Conservation (phyloP, 1,140 invertebrate species). For the Neodiprion lecontei region DNA sequence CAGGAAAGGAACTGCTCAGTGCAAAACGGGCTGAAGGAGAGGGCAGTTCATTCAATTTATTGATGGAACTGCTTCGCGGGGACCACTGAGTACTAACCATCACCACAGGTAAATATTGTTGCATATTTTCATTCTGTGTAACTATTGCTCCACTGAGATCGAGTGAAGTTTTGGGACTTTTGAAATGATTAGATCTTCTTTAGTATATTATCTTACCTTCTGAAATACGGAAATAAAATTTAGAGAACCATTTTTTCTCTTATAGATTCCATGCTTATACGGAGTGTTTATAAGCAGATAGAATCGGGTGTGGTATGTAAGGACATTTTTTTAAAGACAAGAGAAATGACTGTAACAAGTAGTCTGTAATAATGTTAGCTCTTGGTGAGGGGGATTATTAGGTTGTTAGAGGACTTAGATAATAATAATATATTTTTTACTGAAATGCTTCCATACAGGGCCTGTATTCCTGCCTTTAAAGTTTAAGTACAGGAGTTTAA, state of each 20-base stretch:
- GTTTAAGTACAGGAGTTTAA: constrained; percentile 43
- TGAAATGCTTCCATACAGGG: constrained; percentile 51
- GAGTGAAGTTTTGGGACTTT: constrained; percentile 15
- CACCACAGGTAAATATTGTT: neutral
- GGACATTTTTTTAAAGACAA: constrained; percentile 31
- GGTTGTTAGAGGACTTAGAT: constrained; percentile 37
- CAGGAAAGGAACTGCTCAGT: constrained; percentile 91
- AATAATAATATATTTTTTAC: constrained; percentile 43
- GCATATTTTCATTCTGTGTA: neutral
- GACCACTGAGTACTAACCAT: constrained; percentile 73
- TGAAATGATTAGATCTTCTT: constrained; percentile 15
- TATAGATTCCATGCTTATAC: constrained; percentile 1
- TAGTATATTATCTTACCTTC: neutral
- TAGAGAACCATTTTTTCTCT: constrained; percentile 14
- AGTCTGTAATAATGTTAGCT: constrained; percentile 51
- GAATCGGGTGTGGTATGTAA: constrained; percentile 28
- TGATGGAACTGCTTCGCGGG: constrained; percentile 93
- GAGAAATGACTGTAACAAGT: constrained; percentile 43
- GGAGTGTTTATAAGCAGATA: constrained; percentile 35
- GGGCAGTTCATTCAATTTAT: constrained; percentile 89
- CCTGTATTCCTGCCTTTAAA: constrained; percentile 33
- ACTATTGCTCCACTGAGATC: neutral
- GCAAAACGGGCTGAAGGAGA: constrained; percentile 86
- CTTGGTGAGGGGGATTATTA: constrained; percentile 54
- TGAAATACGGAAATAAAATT: neutral